Evolutionary conservation across 2,113 vertebrate species (phyloP), one percentile per base, ranked within the genome.

Genomic region (Oreochromis niloticus): DNA sequence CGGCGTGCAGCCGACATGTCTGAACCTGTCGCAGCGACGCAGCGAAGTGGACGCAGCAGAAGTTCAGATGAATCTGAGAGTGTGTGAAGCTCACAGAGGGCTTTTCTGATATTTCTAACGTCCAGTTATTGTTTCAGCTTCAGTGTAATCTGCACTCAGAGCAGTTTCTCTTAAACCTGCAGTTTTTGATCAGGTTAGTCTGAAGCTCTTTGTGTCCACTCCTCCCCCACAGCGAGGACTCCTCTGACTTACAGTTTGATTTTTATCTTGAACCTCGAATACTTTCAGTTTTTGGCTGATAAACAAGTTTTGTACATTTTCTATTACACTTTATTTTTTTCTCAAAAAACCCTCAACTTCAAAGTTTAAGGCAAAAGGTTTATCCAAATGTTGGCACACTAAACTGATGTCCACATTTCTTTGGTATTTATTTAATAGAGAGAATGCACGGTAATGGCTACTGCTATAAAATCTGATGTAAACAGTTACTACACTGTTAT

Each of bases 401-500:
- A 3, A 78, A 48, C 39, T 46, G 5, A 0, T 78, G 71, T 12
- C 1, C 46, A 52, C 73, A n/a, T 78, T 52, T 52, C 41, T 11
- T 48, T 73, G 68, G 22, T 30, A 48, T 73, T 78, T 52, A 52
- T 52, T 52, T 48, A 75, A 46, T 52, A 52, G 46, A 73, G 8
- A 73, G 68, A 50, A 2, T 32, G 43, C 17, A 12, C 1, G 2
- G 3, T 0, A 46, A 73, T 27, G 13, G 3, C 27, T 46, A 3
- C 43, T 19, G 27, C 43, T 75, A 12, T 50, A 19, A 48, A 75
- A 75, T 75, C 24, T 19, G 71, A 75, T 12, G 43, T 27, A 75
- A 30, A 17, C 16, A n/a, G 27, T 0, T 78, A 8, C 3, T 22
- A 32, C 0, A 0, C 24, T 32, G 16, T 6, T 9, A 50, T 1